phyloP scores from a whole-genome alignment of 1,140 invertebrate genomes.

The Papilio dardanus region DNA sequence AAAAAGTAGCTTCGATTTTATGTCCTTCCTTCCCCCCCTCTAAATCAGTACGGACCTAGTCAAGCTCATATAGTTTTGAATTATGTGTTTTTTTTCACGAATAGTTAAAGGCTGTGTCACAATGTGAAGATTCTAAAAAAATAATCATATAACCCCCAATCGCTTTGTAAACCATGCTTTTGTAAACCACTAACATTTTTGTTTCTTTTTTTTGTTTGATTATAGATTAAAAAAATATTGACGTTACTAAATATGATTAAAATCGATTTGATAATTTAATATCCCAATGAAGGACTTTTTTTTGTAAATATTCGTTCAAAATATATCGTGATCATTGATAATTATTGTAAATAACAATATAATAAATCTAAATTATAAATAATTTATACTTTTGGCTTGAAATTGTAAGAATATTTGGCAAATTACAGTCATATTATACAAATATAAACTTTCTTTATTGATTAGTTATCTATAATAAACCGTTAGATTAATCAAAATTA shows the following conservation, averaged over 20 bases:
- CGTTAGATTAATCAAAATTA: background rate
- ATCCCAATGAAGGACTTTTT: background rate
- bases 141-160: background rate
- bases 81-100: conserved; percentile 21
- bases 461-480: background rate
- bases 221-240: background rate
- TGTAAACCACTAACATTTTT: conserved; percentile 27
- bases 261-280: background rate
- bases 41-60: conserved; percentile 15
- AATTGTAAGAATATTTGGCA: background rate
- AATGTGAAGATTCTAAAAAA: background rate
- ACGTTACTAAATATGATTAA: background rate
- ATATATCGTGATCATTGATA: background rate
- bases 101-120: conserved; percentile 32
- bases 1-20: conserved; percentile 17
- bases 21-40: background rate
- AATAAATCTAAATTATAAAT: background rate
- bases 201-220: background rate
- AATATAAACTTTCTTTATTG: background rate
- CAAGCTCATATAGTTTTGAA: conserved; percentile 14
- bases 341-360: conserved; percentile 3
- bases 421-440: background rate
- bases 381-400: background rate
- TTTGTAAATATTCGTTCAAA: background rate
- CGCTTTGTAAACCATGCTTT: conserved; percentile 26